These are phyloP conservation scores for Danio jaintianensis DNA, from an alignment of 2,797 vertebrate genomes.

Conservation along the genomic window DNA sequence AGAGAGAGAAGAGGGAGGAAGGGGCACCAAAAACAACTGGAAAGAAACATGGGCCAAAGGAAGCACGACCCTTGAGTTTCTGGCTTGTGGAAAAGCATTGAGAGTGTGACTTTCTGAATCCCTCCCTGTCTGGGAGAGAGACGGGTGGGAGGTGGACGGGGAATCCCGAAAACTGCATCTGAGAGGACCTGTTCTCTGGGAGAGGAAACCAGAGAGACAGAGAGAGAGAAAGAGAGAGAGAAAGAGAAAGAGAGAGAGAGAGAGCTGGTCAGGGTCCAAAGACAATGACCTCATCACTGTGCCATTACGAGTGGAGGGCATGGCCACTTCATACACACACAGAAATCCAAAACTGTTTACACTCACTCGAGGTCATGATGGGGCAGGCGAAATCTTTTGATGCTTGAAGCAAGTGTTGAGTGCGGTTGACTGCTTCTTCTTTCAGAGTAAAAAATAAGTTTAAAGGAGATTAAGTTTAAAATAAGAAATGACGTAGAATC, in stretches of 20 bases:
- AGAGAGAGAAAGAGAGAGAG: constrained; percentile 3
- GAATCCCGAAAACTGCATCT: constrained; percentile 53
- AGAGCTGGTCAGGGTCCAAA: constrained; percentile 54
- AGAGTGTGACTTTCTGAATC: constrained; percentile 53
- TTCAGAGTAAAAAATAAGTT: not conserved
- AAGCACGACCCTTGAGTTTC: constrained; percentile 52
- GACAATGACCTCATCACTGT: constrained; percentile 63
- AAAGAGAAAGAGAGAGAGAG: not conserved
- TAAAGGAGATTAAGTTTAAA: not conserved
- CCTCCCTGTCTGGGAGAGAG: constrained; percentile 47
- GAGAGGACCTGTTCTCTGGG: constrained; percentile 55
- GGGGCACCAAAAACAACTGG: constrained; percentile 52
- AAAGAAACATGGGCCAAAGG: constrained; percentile 55
- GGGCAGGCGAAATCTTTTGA: constrained; percentile 13
- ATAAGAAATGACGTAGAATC: not conserved
- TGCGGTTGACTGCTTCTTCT: not conserved
- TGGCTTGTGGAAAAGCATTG: constrained; percentile 48
- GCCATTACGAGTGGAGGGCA: constrained; percentile 34
- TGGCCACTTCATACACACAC: constrained; percentile 19
- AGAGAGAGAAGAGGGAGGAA: constrained; percentile 26
- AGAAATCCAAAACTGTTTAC: constrained; percentile 33
- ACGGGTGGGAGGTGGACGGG: constrained; percentile 42
- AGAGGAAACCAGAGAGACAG: constrained; percentile 48
- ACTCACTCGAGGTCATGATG: constrained; percentile 36
- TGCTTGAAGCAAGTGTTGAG: not conserved